phyloP scores from a whole-genome alignment of 1,140 invertebrate genomes.

The Cecropterus lyciades region DNA sequence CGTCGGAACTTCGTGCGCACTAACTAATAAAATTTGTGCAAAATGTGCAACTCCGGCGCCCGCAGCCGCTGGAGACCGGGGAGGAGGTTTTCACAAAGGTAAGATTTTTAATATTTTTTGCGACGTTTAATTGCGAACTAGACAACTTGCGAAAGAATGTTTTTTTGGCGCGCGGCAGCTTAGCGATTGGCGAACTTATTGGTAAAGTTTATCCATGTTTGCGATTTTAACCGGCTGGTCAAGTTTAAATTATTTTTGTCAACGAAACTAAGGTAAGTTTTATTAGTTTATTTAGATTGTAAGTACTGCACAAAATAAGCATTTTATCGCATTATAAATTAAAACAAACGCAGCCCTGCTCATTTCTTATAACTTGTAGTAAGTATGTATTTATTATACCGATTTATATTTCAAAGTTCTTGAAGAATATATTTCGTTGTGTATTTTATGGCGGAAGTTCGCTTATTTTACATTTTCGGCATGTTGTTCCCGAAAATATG shows the following conservation, averaged over 20 bases:
- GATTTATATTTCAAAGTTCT: not conserved
- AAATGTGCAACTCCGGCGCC: not conserved
- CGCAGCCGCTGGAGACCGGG: not conserved
- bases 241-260: too few species aligned
- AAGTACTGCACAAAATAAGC: too few species aligned
- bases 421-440: slow-evolving; percentile 1
- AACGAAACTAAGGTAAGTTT: too few species aligned
- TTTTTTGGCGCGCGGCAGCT: not conserved
- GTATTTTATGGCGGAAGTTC: not conserved
- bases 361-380: too few species aligned
- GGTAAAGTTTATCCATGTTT: not conserved
- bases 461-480: slow-evolving; percentile 1
- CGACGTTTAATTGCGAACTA: not conserved
- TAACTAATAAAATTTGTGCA: not conserved
- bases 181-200: not conserved
- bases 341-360: too few species aligned
- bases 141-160: not conserved
- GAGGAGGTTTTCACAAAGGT: not conserved
- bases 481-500: not conserved
- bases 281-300: too few species aligned
- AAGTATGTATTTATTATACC: too few species aligned
- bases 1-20: slow-evolving; percentile 7
- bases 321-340: too few species aligned
- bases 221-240: not conserved
- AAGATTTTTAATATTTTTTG: not conserved